Base-by-base conservation (phyloP, 1,140 invertebrate genomes). In the Teleopsis dalmanni region DNA sequence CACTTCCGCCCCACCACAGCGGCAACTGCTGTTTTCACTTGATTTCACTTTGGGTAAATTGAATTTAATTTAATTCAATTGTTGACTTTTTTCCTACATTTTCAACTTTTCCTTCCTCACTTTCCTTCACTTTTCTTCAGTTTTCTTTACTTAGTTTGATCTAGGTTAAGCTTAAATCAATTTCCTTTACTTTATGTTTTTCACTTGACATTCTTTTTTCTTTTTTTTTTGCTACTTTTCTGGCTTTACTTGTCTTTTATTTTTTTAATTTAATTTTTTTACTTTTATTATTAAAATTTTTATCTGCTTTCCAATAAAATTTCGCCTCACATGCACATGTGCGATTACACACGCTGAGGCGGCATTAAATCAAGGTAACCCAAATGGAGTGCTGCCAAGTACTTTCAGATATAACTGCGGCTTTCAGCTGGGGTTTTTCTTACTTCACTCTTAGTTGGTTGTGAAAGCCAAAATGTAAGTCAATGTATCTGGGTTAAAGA, bases 341-440 rank as follows among this genome's bases (percentile, higher is more conserved):
- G 22, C 16, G 13, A 7, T 2, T 40, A 40, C 5, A 37, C n/a
- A 37, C 25, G 35, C 22, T 19, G 5, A 35, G 6, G 13, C 33
- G 18, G 13, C 7, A 14, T 14, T 2, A 37, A 16, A 9, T 19
- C 23, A 43, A 54, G 57, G 55, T 62, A 62, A 62, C 57, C 60
- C 50, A 62, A 55, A 62, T 62, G 60, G 60, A 60, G 57, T 38
- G 29, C 16, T 55, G 57, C 60, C 60, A 62, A 46, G 11, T 23
- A 19, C 38, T 41, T 41, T 22, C 27, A 37, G 35, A 25, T 14
- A 41, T 14, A 26, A 11, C 3, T 10, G n/a, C 38, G 27, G 38
- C 38, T 41, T 22, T 2, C 22, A 10, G 37, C 21, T 41, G 38
- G 14, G 38, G 38, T 10, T 41, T 41, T 14, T 41, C 6, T 3